These are phyloP conservation scores for Heteropelma amictum DNA, from an alignment of 2,888 invertebrate species.

Conservation along the genomic window DNA sequence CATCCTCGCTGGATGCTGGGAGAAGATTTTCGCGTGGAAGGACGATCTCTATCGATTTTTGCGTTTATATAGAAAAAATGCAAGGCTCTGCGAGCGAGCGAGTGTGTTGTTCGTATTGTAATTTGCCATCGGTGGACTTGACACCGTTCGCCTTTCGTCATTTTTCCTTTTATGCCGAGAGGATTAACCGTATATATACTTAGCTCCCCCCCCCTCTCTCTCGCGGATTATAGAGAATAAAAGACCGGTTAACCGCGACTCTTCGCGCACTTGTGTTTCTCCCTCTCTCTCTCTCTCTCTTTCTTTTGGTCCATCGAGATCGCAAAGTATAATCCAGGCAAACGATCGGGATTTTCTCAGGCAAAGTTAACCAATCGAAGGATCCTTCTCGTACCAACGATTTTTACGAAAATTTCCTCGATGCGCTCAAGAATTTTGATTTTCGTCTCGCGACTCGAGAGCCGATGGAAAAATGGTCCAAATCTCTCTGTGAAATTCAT, in stretches of 20 bases:
- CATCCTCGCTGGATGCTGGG: too few species aligned
- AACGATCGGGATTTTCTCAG: background rate
- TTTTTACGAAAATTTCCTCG: background rate
- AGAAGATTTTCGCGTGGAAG: too few species aligned
- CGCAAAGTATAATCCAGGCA: slow-evolving; percentile 31
- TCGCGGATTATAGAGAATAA: slow-evolving; percentile 61
- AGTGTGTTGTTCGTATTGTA: background rate
- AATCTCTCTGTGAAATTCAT: too few species aligned
- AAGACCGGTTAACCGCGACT: slow-evolving; percentile 48
- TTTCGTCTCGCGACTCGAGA: background rate
- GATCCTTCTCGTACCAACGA: background rate
- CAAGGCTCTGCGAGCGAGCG: background rate
- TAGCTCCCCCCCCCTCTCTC: too few species aligned
- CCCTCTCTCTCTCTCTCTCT: background rate
- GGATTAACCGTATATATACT: slow-evolving; percentile 62
- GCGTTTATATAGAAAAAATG: too few species aligned
- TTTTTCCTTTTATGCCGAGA: slow-evolving; percentile 66
- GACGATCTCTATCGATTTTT: too few species aligned
- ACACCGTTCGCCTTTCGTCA: slow-evolving; percentile 66
- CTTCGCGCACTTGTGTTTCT: background rate
- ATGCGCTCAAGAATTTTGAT: background rate
- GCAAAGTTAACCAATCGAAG: background rate
- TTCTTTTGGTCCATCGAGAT: background rate
- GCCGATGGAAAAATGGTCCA: background rate
- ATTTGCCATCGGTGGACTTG: slow-evolving; percentile 61